Conservation (phyloP, 2,113 vertebrate species). For the Salvelinus sp. region DNA sequence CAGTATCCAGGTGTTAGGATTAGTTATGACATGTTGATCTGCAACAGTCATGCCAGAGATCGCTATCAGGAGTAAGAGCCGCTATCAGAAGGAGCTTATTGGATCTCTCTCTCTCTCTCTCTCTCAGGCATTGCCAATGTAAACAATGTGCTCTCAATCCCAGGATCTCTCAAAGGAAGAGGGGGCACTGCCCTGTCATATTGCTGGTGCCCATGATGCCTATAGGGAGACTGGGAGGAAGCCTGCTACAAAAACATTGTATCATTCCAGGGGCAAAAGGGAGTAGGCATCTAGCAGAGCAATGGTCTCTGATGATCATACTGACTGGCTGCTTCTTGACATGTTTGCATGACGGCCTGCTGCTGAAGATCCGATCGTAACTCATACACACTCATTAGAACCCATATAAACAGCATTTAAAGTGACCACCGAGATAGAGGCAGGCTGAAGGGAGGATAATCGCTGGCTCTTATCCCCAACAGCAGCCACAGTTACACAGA, state of each 20-base stretch:
- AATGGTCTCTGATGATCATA: constrained; percentile 28
- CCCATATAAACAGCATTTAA: constrained; percentile 56
- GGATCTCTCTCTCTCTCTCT: constrained; percentile 16
- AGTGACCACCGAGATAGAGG: constrained; percentile 65
- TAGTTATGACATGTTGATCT: constrained; percentile 2
- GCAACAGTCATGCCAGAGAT: constrained; percentile 11
- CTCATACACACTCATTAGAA: constrained; percentile 63
- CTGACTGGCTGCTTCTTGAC: constrained; percentile 58
- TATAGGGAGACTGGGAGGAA: constrained; percentile 50
- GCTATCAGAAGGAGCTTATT: constrained; percentile 21
- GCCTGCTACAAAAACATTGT: constrained; percentile 56
- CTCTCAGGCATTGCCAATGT: constrained; percentile 56
- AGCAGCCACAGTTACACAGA: constrained; percentile 67
- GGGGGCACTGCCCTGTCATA: constrained; percentile 60
- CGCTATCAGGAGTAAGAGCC: constrained; percentile 24
- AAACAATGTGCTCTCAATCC: constrained; percentile 70
- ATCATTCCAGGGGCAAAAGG: constrained; percentile 52
- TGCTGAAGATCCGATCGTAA: constrained; percentile 69
- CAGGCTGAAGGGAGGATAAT: constrained; percentile 69
- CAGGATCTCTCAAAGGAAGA: constrained; percentile 73
- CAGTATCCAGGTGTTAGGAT: constrained; percentile 33
- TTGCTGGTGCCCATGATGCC: constrained; percentile 44
- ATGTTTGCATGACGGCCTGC: constrained; percentile 70
- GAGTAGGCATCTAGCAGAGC: constrained; percentile 66
- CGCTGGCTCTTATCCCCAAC: constrained; percentile 55